Conservation (phyloP, 1,140 invertebrate species). For the Microplitis demolitor region DNA sequence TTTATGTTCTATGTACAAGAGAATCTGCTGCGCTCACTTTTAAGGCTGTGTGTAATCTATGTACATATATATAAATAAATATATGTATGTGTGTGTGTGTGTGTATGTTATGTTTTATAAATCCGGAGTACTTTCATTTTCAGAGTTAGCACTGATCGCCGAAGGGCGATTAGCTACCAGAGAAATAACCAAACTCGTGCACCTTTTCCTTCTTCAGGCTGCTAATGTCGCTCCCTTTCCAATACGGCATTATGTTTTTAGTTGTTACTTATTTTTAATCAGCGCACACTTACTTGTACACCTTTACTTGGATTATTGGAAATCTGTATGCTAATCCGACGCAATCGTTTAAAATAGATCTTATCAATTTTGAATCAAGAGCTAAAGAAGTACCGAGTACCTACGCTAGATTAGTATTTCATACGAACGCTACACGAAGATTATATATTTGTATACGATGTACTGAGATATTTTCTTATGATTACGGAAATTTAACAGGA, state of each 20-base stretch:
- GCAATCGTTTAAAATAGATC: conserved; percentile 9
- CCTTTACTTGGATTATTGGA: too few species aligned
- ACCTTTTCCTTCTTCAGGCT: neutral
- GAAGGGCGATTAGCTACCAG: conserved; percentile 12
- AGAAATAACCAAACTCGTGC: neutral
- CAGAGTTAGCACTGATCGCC: neutral
- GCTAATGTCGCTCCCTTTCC: neutral
- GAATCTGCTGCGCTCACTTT: too few species aligned
- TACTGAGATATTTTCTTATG: neutral
- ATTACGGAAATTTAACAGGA: neutral
- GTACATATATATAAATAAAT: neutral
- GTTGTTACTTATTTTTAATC: too few species aligned
- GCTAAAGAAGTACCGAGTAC: too few species aligned
- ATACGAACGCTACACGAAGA: too few species aligned
- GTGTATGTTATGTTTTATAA: neutral
- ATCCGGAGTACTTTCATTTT: conserved; percentile 7
- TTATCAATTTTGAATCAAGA: conserved; percentile 3
- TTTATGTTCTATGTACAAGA: too few species aligned
- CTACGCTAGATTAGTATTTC: too few species aligned
- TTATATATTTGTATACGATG: neutral
- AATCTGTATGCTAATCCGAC: neutral
- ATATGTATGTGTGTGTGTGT: neutral
- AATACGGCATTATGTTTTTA: too few species aligned
- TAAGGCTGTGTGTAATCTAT: neutral
- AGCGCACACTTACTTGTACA: too few species aligned